These are phyloP conservation scores for Emberiza fucata DNA, from an alignment of 2,113 vertebrate species.

Conservation along the genomic window DNA sequence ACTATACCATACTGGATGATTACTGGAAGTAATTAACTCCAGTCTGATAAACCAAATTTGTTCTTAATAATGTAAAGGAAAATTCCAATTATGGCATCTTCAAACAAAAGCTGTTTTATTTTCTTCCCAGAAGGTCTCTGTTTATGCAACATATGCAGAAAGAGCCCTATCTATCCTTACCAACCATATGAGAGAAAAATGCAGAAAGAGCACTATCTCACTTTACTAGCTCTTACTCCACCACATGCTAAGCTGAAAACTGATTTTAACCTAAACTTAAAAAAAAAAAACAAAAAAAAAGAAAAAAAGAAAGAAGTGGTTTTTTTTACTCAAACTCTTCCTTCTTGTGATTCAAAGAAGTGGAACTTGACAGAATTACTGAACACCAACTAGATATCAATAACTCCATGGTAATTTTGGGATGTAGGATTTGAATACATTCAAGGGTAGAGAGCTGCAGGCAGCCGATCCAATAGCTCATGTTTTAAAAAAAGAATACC, in stretches of 20 bases:
- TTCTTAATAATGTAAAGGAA: neutral
- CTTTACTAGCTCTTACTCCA: neutral
- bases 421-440: neutral
- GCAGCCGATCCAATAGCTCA: neutral
- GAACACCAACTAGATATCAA: neutral
- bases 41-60: neutral
- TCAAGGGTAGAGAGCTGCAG: neutral
- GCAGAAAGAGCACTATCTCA: neutral
- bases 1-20: neutral
- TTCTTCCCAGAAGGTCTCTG: neutral
- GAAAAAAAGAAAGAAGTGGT: accelerated
- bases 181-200: neutral
- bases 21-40: neutral
- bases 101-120: neutral
- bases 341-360: neutral
- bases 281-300: too few relatives aligned
- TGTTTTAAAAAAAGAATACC: neutral
- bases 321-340: neutral
- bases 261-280: neutral
- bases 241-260: neutral
- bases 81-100: neutral
- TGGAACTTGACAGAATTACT: neutral
- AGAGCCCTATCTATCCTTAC: neutral
- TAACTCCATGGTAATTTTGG: neutral
- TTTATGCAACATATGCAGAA: neutral